Evolutionary conservation across 2,888 invertebrate species (phyloP), one percentile per base, ranked within the genome.

Genomic region (Melieria crassipennis): DNA sequence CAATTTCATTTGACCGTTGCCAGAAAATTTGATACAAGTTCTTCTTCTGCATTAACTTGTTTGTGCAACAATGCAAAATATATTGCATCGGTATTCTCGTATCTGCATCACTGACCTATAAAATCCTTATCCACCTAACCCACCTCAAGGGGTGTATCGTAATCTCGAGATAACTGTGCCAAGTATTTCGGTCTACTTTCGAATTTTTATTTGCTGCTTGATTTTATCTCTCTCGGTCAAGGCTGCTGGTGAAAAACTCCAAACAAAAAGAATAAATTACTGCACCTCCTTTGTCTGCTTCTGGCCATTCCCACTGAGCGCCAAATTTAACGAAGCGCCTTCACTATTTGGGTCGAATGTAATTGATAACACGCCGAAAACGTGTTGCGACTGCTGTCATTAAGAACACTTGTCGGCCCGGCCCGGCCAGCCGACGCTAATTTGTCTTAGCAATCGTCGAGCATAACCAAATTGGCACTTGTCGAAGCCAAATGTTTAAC

Each of bases 141-240:
- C 30, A 30, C 30, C 3, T 16, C 16, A 16, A 1, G 16, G 16
- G 1, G 16, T 16, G 1, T 30, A 30, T 30, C 30, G 30, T 30
- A 30, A 30, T 30, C 30, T 30, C 2, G 1, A 2, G 30, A 30
- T 30, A 3, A 30, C 30, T 30, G 1, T 30, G 30, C 30, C 30
- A 30, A 30, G 30, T 30, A 30, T 30, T 30, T 30, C 3, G 30
- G 30, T 30, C 30, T 30, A 30, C 30, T 30, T 30, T 30, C 5
- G n/a, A 16, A 16, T 4, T 48, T 48, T n/a, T 46, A 13, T 61
- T 4, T 5, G 9, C 13, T 64, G 30, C 42, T 64, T 43, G 43
- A 6, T 57, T 58, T n/a, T 70, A 70, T 70, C 64, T 70, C 58
- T 70, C 64, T 64, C 43, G 64, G 69, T 58, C 64, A 70, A 64